Base-by-base conservation (phyloP, 2,888 invertebrate species). In the Axea sp. region DNA sequence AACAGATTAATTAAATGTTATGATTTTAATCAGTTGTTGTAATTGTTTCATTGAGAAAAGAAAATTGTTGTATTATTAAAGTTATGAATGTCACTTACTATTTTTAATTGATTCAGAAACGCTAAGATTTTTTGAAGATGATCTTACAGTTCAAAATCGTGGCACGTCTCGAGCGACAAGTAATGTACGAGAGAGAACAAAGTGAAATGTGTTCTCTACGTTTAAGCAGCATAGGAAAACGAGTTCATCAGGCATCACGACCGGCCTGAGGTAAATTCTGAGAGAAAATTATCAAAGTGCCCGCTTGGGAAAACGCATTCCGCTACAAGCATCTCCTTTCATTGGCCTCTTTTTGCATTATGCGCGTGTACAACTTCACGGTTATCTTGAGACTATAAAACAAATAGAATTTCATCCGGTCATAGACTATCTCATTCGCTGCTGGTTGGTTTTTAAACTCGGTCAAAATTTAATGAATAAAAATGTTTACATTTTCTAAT, bases 251-350 rank as follows among this genome's bases (percentile, higher is more conserved):
- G 45, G 37, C 28, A 55, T 33, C 45, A 43, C 33, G 33, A 49
- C 30, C 35, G 31, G 62, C 57, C 51, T 53, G 41, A 39, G 55
- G 33, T 39, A 49, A 45, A 59, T 59, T 59, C 57, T 17, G 41
- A 45, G 41, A 64, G 59, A 65, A 59, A 74, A 74, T 64, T 68
- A 65, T 49, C 64, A 68, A 69, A 74, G 68, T 69, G 55, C 74
- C 64, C 74, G 43, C 57, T 24, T 41, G 69, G 65, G 69, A 65
- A 59, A 69, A 59, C 59, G 37, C 19, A 59, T 60, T 73, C 65
- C 39, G 51, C 47, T 65, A 45, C 55, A 53, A 51, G 33, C 59
- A 19, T 47, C 59, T 31, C 19, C 47, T 64, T 43, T 60, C 59
- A 41, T 51, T 47, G 45, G 51, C 45, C 41, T 39, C 33, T 57